These are phyloP conservation scores for Catonia carolina DNA, from an alignment of 2,888 invertebrate species.

Conservation along the genomic window DNA sequence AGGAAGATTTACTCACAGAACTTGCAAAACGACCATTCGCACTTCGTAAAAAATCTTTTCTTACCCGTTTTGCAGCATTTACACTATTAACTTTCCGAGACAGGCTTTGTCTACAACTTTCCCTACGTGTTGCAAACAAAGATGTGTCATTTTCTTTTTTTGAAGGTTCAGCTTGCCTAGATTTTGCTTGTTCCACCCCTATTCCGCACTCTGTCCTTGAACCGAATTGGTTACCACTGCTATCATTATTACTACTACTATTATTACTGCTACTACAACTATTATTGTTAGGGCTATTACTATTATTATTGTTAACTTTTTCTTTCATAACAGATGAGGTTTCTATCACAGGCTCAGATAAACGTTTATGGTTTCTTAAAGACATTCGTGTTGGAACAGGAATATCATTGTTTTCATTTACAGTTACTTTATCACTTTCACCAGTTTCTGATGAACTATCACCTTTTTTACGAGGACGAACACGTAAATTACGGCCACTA, in stretches of 20 bases:
- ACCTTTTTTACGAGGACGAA: no score
- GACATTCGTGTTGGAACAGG: constrained; percentile 50
- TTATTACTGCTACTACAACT: no score
- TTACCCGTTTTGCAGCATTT: background rate
- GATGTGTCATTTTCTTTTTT: constrained; percentile 6
- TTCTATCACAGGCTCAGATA: constrained; percentile 39
- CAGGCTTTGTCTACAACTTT: background rate
- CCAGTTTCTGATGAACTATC: constrained; percentile 12
- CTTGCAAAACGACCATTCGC: constrained; percentile 5
- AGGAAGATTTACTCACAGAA: background rate
- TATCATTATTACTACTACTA: no score
- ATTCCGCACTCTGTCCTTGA: background rate
- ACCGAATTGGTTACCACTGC: background rate
- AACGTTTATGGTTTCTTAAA: constrained; percentile 55
- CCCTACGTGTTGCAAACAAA: background rate
- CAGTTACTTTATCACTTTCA: background rate
- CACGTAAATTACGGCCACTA: no score
- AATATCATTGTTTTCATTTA: constrained; percentile 5
- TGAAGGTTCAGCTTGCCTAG: background rate
- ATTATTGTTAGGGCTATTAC: constrained; percentile 19
- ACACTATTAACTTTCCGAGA: background rate
- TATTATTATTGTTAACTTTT: constrained; percentile 29
- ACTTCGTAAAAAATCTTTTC: background rate
- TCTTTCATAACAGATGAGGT: constrained; percentile 29
- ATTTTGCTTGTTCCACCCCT: background rate